Conservation (phyloP, 2,888 invertebrate species). For the Abrostola tripartita region DNA sequence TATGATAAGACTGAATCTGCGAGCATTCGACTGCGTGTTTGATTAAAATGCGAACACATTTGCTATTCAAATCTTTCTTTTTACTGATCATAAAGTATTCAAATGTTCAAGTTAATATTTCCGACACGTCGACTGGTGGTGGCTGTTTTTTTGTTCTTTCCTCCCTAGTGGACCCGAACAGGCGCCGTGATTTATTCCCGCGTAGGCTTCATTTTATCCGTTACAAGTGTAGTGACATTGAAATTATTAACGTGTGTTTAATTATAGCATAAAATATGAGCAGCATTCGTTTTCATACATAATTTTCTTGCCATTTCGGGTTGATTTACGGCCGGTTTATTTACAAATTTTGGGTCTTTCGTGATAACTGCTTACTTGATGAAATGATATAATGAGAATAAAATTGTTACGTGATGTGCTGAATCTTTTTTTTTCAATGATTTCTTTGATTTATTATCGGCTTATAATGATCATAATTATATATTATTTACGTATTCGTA, state of each 20-base stretch:
- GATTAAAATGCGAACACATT: conserved; percentile 86
- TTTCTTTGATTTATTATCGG: too few species aligned
- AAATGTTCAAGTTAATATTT: conserved; percentile 85
- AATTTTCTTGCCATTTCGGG: conserved; percentile 36
- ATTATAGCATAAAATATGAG: conserved; percentile 43
- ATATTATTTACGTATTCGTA: too few species aligned
- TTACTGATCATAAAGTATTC: conserved; percentile 87
- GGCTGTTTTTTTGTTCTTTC: conserved; percentile 64
- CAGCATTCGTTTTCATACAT: conserved; percentile 13
- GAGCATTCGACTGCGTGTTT: conserved; percentile 67
- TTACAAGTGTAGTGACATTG: conserved; percentile 56
- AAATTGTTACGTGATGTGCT: too few species aligned
- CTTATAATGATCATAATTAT: too few species aligned
- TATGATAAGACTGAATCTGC: conserved; percentile 57
- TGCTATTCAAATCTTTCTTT: conserved; percentile 86
- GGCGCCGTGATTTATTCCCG: conserved; percentile 69
- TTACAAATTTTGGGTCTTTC: conserved; percentile 14
- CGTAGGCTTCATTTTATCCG: conserved; percentile 66
- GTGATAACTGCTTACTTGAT: conserved; percentile 9
- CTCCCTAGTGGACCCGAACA: conserved; percentile 51
- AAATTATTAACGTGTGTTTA: conserved; percentile 56
- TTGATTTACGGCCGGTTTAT: conserved; percentile 41
- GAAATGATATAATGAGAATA: too few species aligned
- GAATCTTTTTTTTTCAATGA: too few species aligned
- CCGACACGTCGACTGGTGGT: conserved; percentile 77